phyloP scores from a whole-genome alignment of 2,888 invertebrate genomes.

The Neoaliturus tenellus region DNA sequence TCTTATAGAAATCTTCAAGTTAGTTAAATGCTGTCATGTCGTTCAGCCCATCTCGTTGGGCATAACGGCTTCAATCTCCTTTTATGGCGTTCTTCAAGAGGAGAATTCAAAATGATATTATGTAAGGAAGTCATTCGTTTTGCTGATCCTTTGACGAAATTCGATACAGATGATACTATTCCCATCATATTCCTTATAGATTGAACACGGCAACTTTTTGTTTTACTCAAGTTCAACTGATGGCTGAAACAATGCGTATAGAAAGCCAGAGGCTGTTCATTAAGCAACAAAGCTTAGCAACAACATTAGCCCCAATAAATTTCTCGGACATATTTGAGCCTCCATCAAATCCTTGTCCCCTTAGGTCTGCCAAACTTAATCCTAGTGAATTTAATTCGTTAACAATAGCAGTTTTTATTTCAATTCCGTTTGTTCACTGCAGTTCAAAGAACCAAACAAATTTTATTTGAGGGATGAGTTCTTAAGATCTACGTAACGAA shows the following conservation, averaged over 20 bases:
- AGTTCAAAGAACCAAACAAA: constrained; percentile 53
- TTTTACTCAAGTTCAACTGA: constrained; percentile 32
- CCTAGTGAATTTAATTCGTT: constrained; percentile 18
- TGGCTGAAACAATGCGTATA: constrained; percentile 51
- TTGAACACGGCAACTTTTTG: constrained; percentile 30
- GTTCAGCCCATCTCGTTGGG: constrained; percentile 48
- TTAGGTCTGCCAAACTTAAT: constrained; percentile 32
- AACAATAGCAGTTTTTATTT: constrained; percentile 45
- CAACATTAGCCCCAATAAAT: constrained; percentile 43
- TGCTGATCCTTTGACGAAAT: constrained; percentile 34
- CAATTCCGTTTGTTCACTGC: constrained; percentile 32
- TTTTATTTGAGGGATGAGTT: constrained; percentile 41
- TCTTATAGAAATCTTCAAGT: too few relatives aligned
- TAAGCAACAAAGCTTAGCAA: constrained; percentile 37
- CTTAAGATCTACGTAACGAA: constrained; percentile 51
- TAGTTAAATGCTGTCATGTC: constrained; percentile 36
- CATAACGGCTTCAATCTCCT: constrained; percentile 52
- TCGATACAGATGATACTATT: constrained; percentile 7
- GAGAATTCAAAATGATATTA: neutral
- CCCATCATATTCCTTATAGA: constrained; percentile 52
- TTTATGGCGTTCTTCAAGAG: constrained; percentile 4
- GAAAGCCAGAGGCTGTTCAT: constrained; percentile 50
- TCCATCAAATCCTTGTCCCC: constrained; percentile 51
- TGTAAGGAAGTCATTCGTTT: constrained; percentile 37
- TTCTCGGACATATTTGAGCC: constrained; percentile 55